These are phyloP conservation scores for Brevipalpus yothersi DNA, from an alignment of 1,140 invertebrate species.

Conservation along the genomic window DNA sequence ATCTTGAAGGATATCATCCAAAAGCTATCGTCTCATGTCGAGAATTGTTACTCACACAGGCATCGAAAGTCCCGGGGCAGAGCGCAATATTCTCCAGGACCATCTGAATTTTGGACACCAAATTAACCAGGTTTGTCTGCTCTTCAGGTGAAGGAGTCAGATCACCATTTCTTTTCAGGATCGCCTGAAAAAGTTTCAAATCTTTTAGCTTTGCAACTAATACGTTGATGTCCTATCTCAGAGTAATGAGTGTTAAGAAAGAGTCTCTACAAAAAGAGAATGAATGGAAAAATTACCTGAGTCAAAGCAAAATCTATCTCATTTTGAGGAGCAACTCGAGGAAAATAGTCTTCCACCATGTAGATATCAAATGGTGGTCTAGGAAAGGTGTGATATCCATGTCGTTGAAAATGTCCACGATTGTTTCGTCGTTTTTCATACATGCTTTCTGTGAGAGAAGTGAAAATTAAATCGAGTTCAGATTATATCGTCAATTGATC, in stretches of 20 bases:
- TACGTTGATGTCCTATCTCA: no score
- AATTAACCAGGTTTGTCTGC: slow-evolving; percentile 62
- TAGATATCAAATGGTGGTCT: slow-evolving; percentile 5
- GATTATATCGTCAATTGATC: no score
- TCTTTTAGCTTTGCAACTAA: no score
- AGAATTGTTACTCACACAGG: slow-evolving; percentile 50
- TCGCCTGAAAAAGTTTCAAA: slow-evolving; percentile 28
- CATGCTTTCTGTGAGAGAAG: no score
- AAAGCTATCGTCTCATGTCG: background rate
- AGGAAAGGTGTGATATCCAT: background rate
- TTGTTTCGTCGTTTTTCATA: background rate
- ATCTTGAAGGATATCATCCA: background rate
- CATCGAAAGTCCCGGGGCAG: slow-evolving; percentile 72
- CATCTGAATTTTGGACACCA: slow-evolving; percentile 75
- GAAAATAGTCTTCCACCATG: slow-evolving; percentile 5
- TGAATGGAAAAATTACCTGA: background rate
- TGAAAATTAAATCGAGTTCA: no score
- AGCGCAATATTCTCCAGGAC: slow-evolving; percentile 80
- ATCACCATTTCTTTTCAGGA: slow-evolving; percentile 69
- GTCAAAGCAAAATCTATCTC: background rate
- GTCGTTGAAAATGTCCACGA: background rate
- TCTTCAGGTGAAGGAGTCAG: slow-evolving; percentile 65
- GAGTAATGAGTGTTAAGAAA: no score
- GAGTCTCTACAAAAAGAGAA: background rate
- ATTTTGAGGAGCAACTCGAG: background rate